Evolutionary conservation across 2,113 vertebrate genomes (phyloP).

Genomic region (Lipotes vexillifer): DNA sequence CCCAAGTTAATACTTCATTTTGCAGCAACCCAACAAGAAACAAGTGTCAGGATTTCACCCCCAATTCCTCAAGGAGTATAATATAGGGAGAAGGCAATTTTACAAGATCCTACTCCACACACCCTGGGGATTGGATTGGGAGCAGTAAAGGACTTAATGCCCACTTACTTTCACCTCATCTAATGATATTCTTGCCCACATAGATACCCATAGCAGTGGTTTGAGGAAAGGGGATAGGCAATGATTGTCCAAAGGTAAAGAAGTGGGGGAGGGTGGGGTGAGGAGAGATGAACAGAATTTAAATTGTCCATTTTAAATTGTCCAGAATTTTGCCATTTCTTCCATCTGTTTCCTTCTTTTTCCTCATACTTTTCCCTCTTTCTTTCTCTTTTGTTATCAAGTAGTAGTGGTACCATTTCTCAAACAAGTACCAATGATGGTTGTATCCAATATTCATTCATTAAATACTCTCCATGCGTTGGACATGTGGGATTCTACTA

Average conservation of each 20-base stretch:
- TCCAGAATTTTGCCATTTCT: neutral
- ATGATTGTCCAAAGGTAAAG: neutral
- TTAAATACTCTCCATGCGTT: neutral
- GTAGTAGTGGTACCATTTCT: neutral
- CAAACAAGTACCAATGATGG: neutral
- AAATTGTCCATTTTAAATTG: no score
- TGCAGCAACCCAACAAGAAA: neutral
- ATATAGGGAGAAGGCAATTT: neutral
- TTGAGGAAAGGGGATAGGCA: neutral
- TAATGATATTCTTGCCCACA: neutral
- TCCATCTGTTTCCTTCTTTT: neutral
- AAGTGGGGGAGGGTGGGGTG: rapidly evolving
- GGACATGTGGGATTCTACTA: neutral
- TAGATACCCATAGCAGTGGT: neutral
- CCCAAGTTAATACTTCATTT: neutral
- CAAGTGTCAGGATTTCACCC: neutral
- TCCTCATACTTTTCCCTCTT: neutral
- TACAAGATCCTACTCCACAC: neutral
- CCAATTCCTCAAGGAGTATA: neutral
- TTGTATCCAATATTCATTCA: neutral
- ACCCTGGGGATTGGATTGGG: neutral
- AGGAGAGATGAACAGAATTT: neutral
- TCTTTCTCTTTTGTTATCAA: neutral
- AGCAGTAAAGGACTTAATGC: neutral
- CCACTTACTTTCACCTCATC: neutral